Evolutionary conservation across 2,797 vertebrate species (phyloP).

Genomic region (Periophthalmus magnuspinnatus): DNA sequence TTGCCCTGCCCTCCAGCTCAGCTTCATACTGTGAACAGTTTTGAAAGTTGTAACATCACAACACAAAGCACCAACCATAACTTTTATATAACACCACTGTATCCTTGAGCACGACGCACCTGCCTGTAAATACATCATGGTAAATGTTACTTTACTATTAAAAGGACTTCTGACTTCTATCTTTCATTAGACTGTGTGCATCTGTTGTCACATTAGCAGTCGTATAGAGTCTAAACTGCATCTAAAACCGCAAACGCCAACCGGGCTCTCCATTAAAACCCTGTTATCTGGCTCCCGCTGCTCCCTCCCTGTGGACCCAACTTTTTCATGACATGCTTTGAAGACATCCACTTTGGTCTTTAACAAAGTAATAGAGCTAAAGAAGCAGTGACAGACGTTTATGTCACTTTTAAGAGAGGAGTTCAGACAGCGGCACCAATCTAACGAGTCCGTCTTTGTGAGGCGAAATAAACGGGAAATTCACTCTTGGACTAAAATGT

Average conservation of each 20-base stretch:
- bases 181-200: background rate
- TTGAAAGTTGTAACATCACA: too few species aligned
- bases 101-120: too few species aligned
- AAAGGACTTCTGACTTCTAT: background rate
- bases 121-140: too few species aligned
- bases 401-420: slow-evolving; percentile 38
- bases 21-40: too few species aligned
- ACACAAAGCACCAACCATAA: too few species aligned
- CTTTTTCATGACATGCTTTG: slow-evolving; percentile 50
- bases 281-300: slow-evolving; percentile 39
- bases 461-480: slow-evolving; percentile 30
- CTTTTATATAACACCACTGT: too few species aligned
- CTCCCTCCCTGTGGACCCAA: slow-evolving; percentile 36
- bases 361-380: slow-evolving; percentile 41
- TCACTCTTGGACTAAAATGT: slow-evolving; percentile 31
- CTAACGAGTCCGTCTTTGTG: slow-evolving; percentile 19
- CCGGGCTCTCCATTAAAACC: slow-evolving; percentile 41
- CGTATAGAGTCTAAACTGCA: slow-evolving; percentile 21
- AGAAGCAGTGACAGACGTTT: slow-evolving; percentile 35
- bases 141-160: too few species aligned
- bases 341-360: slow-evolving; percentile 52
- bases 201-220: slow-evolving; percentile 18
- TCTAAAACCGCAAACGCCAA: slow-evolving; percentile 35
- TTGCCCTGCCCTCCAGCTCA: too few species aligned
- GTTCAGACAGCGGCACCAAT: slow-evolving; percentile 31